Evolutionary conservation across 1,140 invertebrate species (phyloP), one percentile per base, ranked within the genome.

Genomic region (Hirudo medicinalis): DNA sequence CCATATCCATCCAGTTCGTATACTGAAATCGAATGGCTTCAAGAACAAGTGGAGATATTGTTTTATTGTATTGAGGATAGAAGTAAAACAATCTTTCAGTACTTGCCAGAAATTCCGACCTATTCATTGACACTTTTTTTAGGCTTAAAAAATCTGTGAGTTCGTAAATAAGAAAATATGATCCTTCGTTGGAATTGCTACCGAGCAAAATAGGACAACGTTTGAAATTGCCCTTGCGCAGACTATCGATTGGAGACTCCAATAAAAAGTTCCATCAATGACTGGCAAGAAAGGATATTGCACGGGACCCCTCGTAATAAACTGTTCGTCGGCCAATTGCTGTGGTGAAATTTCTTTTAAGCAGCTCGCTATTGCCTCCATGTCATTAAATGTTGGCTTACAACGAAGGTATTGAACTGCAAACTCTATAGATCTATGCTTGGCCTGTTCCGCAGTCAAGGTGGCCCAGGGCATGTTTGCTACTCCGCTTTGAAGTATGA

Each of bases 101-200:
- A 63, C 49, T 63, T 13, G 29, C 84, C 13, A 90, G 76, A 78
- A 90, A 92, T 76, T 92, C 87, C 67, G 89, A 87, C 60, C 89
- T 82, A 36, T 85, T 87, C 40, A 91, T 76, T n/a, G 63, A 36
- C 25, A 67, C 72, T n/a, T 75, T 73, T 43, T 78, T 81, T 15
- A 82, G 73, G 22, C 67, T 74, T 25, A 74, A 70, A 17, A 54
- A 40, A 55, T 69, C 43, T 67, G 54, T 29, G 66, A 72, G 72
- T 78, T 92, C 92, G 80, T 97, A 96, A 72, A 95, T 88, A 69
- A 94, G 91, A 78, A 94, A 97, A 78, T 91, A 97, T 78, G 89
- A 60, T 22, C 54, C 70, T 29, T 71, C 70, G 54, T 71, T 66
- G 9, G 27, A n/a, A 55, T 71, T 71, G 54, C 54, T 60, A 25